A percentile compares a stretch with the other conserved stretches of the same genome.
These are phyloP conservation scores for Phaethon lepturus DNA, from an alignment of 2,113 vertebrate genomes.

Conservation along the genomic window DNA sequence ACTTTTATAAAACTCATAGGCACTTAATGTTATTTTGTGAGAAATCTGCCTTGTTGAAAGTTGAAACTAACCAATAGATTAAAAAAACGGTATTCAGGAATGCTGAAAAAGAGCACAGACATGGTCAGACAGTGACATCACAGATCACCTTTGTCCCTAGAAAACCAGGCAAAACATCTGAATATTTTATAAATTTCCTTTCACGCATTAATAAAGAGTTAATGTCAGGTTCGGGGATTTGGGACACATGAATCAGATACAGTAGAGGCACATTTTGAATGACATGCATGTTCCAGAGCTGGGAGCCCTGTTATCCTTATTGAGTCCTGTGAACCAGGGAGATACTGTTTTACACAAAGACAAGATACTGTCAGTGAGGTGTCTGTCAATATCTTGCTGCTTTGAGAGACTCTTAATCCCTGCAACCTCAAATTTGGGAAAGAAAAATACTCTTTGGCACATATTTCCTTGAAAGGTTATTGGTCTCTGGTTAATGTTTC, in stretches of 20 bases:
- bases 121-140: not conserved
- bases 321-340: not conserved
- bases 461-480: not conserved
- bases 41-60: not conserved
- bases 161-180: not conserved
- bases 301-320: not conserved
- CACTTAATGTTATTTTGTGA: not conserved
- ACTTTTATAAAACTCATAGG: not conserved
- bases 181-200: not conserved
- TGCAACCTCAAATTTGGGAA: not conserved
- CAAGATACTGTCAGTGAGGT: not conserved
- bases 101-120: not conserved
- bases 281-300: not conserved
- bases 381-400: not conserved
- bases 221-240: not conserved
- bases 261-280: not conserved
- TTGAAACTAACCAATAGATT: not conserved
- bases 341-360: not conserved
- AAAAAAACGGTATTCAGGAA: not conserved
- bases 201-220: not conserved
- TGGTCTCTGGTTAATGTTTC: not conserved
- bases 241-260: not conserved
- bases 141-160: not conserved
- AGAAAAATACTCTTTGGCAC: not conserved
- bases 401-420: not conserved